These are phyloP conservation scores for Cotesia glomerata DNA, from an alignment of 1,140 invertebrate species.

Conservation along the genomic window DNA sequence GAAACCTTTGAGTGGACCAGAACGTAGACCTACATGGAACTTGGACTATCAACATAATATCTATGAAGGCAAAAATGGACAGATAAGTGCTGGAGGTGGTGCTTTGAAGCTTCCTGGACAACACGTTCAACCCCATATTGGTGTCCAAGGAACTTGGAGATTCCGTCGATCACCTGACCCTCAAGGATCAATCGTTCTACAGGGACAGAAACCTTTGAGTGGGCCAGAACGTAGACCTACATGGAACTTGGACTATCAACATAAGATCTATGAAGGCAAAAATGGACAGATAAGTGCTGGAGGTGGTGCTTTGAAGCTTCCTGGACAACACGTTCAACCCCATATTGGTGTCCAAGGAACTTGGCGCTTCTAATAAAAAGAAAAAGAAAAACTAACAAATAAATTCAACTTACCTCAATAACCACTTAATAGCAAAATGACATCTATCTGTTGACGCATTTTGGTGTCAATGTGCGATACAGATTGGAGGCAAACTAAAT, in stretches of 20 bases:
- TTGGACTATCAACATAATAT: slow-evolving; percentile 44
- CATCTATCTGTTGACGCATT: no score
- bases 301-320: slow-evolving; percentile 29
- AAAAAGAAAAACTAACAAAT: no score
- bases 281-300: no score
- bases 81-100: no score
- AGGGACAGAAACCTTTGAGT: slow-evolving; percentile 38
- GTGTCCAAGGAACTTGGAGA: slow-evolving; percentile 32
- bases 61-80: background rate
- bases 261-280: slow-evolving; percentile 27
- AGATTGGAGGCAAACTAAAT: no score
- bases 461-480: no score
- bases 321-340: slow-evolving; percentile 40
- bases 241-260: slow-evolving; percentile 42
- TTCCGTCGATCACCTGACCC: slow-evolving; percentile 17
- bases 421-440: no score
- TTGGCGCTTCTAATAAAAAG: slow-evolving; percentile 32
- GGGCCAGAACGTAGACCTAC: slow-evolving; percentile 40
- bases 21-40: slow-evolving; percentile 39
- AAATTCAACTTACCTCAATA: no score
- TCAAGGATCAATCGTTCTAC: slow-evolving; percentile 25
- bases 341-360: slow-evolving; percentile 39
- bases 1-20: slow-evolving; percentile 40
- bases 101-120: slow-evolving; percentile 30
- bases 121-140: slow-evolving; percentile 39